Evolutionary conservation across 2,797 vertebrate species (phyloP).

Genomic region (Sebastes melanostomus): DNA sequence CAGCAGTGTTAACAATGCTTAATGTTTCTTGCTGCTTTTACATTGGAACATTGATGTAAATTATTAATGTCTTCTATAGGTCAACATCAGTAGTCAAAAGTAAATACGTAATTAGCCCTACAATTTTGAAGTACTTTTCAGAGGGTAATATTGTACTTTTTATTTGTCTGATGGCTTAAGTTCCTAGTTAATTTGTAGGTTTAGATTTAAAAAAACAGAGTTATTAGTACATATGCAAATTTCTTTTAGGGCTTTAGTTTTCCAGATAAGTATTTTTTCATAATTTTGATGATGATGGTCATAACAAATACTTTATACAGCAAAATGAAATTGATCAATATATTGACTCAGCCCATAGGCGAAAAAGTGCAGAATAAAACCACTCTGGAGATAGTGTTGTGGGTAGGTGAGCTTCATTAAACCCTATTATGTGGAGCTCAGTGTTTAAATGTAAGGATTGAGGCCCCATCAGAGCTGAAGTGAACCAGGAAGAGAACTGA

Average conservation of each 20-base stretch:
- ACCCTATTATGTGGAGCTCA: no score
- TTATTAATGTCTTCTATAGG: not conserved
- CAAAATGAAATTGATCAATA: not conserved
- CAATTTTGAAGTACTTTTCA: not conserved
- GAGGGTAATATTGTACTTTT: not conserved
- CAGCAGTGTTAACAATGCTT: not conserved
- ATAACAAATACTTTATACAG: not conserved
- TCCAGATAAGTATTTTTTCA: not conserved
- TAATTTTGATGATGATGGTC: not conserved
- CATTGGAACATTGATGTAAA: not conserved
- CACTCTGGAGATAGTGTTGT: not conserved
- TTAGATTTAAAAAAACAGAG: not conserved
- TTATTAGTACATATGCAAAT: rapidly evolving
- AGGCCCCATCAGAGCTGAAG: no score
- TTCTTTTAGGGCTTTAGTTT: not conserved
- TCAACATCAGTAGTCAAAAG: not conserved
- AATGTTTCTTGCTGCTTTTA: not conserved
- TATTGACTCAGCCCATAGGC: not conserved
- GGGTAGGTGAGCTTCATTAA: no score
- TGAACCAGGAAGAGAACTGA: no score
- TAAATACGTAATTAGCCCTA: not conserved
- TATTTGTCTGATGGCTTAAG: not conserved
- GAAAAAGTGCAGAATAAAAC: not conserved
- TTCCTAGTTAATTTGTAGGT: not conserved
- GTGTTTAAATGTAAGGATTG: no score